phyloP scores from a whole-genome alignment of 1,140 invertebrate genomes.

The Drosophila bocki region DNA sequence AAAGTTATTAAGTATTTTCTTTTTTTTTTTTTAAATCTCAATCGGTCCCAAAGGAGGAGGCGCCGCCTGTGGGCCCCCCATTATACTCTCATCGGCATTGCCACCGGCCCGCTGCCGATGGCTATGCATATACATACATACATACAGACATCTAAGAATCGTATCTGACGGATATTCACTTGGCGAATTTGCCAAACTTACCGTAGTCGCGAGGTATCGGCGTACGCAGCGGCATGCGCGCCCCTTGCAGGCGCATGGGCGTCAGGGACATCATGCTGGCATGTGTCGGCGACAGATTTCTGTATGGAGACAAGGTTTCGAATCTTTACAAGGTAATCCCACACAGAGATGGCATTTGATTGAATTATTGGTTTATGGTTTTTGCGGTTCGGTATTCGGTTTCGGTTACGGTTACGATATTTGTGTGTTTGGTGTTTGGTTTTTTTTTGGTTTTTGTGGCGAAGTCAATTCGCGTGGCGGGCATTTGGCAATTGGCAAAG shows the following conservation, averaged over 20 bases:
- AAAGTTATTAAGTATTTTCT: constrained; percentile 44
- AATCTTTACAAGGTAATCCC: constrained; percentile 73
- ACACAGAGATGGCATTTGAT: constrained; percentile 23
- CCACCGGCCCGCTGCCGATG: constrained; percentile 3
- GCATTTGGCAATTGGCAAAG: constrained; percentile 46
- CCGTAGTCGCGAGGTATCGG: constrained; percentile 94
- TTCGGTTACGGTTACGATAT: constrained; percentile 15
- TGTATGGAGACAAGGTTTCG: constrained; percentile 85
- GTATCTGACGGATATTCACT: constrained; percentile 51
- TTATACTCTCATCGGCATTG: constrained; percentile 24
- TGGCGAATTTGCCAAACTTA: constrained; percentile 87
- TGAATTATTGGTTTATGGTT: constrained; percentile 28
- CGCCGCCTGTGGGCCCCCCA: constrained; percentile 23
- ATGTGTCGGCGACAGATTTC: constrained; percentile 85
- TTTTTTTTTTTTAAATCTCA: constrained; percentile 8
- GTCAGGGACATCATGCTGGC: constrained; percentile 84
- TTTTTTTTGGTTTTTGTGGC: constrained; percentile 8
- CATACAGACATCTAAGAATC: constrained; percentile 51
- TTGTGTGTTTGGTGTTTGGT: constrained; percentile 13
- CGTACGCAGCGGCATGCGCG: constrained; percentile 89
- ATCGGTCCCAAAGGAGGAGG: constrained; percentile 21
- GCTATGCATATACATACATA: constrained; percentile 46
- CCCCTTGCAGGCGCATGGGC: constrained; percentile 86
- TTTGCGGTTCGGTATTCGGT: constrained; percentile 16
- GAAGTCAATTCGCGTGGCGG: constrained; percentile 41